These are phyloP conservation scores for Felis chaus DNA, from an alignment of 2,113 vertebrate genomes.

Conservation along the genomic window DNA sequence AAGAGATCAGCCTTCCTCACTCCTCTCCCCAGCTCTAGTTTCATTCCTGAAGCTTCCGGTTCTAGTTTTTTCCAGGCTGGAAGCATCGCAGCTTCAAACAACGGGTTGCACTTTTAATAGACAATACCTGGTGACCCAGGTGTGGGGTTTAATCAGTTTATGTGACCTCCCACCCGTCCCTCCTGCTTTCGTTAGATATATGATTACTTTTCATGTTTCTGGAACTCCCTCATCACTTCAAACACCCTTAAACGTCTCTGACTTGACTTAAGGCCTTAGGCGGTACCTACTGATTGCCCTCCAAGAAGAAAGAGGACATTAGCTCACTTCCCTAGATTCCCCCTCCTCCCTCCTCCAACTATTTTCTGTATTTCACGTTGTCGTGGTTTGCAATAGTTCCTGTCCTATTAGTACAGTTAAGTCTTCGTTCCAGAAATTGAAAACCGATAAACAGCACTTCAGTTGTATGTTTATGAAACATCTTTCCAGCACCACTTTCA, in stretches of 20 bases:
- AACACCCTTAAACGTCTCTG: not conserved
- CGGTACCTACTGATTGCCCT: not conserved
- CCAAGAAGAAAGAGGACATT: not conserved
- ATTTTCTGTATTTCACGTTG: not conserved
- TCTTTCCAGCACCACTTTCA: conserved; percentile 25
- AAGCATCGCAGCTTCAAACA: not conserved
- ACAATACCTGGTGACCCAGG: not conserved
- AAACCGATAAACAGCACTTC: conserved; percentile 46
- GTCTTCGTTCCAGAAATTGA: conserved; percentile 20
- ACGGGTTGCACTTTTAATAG: not conserved
- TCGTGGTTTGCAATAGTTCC: not conserved
- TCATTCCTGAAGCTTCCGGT: not conserved
- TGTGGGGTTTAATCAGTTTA: not conserved
- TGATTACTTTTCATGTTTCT: not conserved
- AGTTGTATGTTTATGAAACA: conserved; percentile 45
- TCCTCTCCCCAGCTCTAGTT: not conserved
- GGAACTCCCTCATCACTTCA: not conserved
- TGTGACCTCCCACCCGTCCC: not conserved
- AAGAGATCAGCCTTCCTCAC: not conserved
- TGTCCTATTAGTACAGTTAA: conserved; percentile 2
- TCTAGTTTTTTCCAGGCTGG: not conserved
- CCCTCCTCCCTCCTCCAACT: not conserved
- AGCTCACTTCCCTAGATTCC: not conserved
- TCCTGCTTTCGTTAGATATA: not conserved
- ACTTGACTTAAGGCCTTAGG: not conserved